phyloP scores from a whole-genome alignment of 2,888 invertebrate genomes.

The Drosophila birchii region DNA sequence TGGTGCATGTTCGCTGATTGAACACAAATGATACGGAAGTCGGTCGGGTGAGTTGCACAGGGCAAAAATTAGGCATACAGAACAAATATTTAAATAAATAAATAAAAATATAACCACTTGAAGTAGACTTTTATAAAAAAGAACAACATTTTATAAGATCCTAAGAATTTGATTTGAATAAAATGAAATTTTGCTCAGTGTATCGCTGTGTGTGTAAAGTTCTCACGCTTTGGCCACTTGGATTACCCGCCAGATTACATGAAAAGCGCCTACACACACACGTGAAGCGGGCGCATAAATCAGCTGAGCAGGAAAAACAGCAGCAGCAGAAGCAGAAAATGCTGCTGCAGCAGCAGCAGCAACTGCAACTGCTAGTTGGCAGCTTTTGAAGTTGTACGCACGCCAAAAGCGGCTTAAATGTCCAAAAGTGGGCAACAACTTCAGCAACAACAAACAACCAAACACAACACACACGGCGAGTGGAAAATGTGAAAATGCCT shows the following conservation, averaged over 20 bases:
- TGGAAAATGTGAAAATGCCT: constrained; percentile 80
- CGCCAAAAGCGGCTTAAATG: constrained; percentile 81
- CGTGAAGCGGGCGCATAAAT: constrained; percentile 70
- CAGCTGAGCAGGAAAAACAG: constrained; percentile 61
- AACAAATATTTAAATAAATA: background rate
- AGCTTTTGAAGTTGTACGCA: constrained; percentile 73
- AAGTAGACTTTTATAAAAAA: background rate
- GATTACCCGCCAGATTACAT: constrained; percentile 80
- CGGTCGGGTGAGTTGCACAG: constrained; percentile 49
- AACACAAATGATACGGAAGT: constrained; percentile 78
- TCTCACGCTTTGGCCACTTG: constrained; percentile 79
- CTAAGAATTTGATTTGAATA: background rate
- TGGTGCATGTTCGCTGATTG: constrained; percentile 79
- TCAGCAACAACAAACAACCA: constrained; percentile 32
- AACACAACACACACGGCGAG: constrained; percentile 44
- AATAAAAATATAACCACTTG: rapidly evolving
- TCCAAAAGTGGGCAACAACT: constrained; percentile 79
- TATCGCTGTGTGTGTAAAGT: constrained; percentile 69
- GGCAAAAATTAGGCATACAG: no score
- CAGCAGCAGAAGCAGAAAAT: constrained; percentile 14
- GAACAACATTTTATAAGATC: no score
- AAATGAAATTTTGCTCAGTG: constrained; percentile 19
- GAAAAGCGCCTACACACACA: constrained; percentile 77
- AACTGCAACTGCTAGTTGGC: constrained; percentile 42
- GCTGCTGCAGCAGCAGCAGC: constrained; percentile 9